Evolutionary conservation across 2,888 invertebrate genomes (phyloP).

Genomic region (Boloria selene): DNA sequence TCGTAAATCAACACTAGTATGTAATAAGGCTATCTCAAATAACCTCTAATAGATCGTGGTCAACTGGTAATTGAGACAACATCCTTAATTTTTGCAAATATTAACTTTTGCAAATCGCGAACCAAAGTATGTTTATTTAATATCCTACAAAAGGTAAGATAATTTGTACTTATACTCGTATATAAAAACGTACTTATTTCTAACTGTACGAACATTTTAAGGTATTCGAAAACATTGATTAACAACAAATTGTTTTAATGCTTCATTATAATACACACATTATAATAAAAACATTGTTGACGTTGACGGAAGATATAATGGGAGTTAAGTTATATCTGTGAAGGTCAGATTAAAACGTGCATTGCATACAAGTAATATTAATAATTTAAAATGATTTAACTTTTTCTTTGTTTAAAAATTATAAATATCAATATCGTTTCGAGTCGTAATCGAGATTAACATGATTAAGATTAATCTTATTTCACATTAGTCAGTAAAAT

Average conservation of each 20-base stretch:
- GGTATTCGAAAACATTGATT: neutral
- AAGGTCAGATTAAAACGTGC: conserved; percentile 67
- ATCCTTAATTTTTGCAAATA: conserved; percentile 47
- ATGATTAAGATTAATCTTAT: no score
- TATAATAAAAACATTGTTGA: no score
- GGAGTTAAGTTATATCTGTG: conserved; percentile 56
- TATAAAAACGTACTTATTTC: no score
- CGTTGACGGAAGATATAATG: conserved; percentile 56
- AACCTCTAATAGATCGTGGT: conserved; percentile 59
- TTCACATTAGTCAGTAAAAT: no score
- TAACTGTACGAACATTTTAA: no score
- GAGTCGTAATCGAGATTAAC: no score
- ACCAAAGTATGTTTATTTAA: conserved; percentile 5
- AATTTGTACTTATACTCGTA: no score
- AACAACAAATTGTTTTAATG: neutral
- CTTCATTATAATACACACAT: conserved; percentile 8
- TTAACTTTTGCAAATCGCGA: conserved; percentile 3
- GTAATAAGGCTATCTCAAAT: conserved; percentile 64
- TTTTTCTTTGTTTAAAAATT: neutral
- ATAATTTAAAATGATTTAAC: conserved; percentile 35
- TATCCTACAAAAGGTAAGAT: no score
- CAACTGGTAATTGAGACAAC: conserved; percentile 51
- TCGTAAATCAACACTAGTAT: conserved; percentile 55
- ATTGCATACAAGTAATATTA: conserved; percentile 62
- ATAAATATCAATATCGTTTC: neutral